Evolutionary conservation across 2,888 invertebrate genomes (phyloP), one percentile per base, ranked within the genome.

Genomic region (Zygaena filipendulae): DNA sequence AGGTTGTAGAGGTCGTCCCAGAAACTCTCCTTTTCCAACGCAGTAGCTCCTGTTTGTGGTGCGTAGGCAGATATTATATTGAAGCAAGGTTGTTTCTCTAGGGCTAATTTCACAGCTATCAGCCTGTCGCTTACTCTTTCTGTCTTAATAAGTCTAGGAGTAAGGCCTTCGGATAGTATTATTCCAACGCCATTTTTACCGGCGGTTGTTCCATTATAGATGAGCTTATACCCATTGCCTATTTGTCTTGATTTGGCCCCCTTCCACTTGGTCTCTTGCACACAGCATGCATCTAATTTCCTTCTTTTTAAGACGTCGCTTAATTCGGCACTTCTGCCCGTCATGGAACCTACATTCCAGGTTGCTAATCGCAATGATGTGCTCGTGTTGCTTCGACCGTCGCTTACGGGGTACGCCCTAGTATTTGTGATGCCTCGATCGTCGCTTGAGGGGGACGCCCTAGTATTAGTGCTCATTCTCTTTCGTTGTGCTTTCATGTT

Each of bases 301-400:
- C 25, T 10, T 26, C 30, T 22, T n/a, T 23, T 14, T 3, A 30
- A 20, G 11, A 25, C 21, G 11, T 27, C 22, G 6, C 25, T 28
- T 3, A 34, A 22, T 21, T 34, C 30, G 8, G 23, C 20, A 18
- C 30, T 27, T 8, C 34, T 20, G 20, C 30, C 30, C 1, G 30
- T 34, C 30, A 34, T 27, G 6, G 28, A 24, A 11, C 34, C 30
- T 21, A 34, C 21, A 10, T 30, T 34, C 30, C 30, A 34, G 13
- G 25, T 34, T 10, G n/a, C n/a, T n/a, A n/a, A n/a, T n/a, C n/a
- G n/a, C n/a, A n/a, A n/a, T n/a, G n/a, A n/a, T n/a, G n/a, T n/a
- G 13, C 22, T 34, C n/a, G 26, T 21, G 13, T 13, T 10, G 18
- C 25, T 9, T 25, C 11, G 16, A 18, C 26, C 18, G 18, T 25